These are phyloP conservation scores for Catharus fuscescens DNA, from an alignment of 2,113 vertebrate genomes.

Conservation along the genomic window DNA sequence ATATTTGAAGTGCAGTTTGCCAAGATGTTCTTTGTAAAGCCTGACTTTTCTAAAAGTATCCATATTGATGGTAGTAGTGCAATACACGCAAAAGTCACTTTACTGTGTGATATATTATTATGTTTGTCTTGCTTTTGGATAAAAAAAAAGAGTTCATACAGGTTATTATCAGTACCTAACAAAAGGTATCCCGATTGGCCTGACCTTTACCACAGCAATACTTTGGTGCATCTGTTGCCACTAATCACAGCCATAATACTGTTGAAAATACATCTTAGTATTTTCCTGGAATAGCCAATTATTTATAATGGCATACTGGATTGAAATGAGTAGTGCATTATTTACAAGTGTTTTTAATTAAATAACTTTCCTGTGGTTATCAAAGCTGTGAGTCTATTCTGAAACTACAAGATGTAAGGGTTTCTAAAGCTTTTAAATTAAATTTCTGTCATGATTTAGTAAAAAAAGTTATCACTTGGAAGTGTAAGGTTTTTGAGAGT, in stretches of 20 bases:
- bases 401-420: not conserved
- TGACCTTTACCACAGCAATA: not conserved
- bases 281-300: not conserved
- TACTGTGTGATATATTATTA: not conserved
- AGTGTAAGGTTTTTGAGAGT: not conserved
- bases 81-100: not conserved
- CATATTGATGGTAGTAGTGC: not conserved
- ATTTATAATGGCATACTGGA: not conserved
- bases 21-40: not conserved
- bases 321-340: not conserved
- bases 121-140: not conserved
- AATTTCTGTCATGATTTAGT: not conserved
- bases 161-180: not conserved
- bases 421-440: not conserved
- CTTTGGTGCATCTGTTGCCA: not conserved
- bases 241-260: not conserved
- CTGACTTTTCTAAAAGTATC: not conserved
- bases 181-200: not conserved
- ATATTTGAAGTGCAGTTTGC: not conserved
- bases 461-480: not conserved
- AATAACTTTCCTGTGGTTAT: not conserved
- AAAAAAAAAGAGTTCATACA: not conserved
- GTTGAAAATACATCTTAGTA: not conserved
- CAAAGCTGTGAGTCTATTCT: not conserved
- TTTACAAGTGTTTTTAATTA: not conserved